These are phyloP conservation scores for Formica selysi DNA, from an alignment of 1,140 invertebrate genomes.

Conservation along the genomic window DNA sequence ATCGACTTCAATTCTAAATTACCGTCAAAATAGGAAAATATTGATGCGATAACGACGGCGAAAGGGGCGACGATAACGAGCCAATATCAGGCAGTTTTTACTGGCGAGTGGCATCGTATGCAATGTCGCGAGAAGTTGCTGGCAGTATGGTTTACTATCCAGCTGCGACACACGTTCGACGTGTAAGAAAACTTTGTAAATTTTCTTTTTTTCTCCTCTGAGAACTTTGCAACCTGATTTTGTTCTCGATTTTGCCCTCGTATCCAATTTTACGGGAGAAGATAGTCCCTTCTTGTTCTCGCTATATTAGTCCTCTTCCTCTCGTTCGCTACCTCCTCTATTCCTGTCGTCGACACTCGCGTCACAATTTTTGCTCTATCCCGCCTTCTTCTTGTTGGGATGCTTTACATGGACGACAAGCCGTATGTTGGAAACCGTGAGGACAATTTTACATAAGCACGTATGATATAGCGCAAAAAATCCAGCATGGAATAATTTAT, in stretches of 20 bases:
- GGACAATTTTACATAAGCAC: constrained; percentile 61
- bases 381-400: constrained; percentile 36
- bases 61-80: constrained; percentile 33
- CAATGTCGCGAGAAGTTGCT: constrained; percentile 32
- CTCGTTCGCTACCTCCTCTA: neutral
- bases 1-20: constrained; percentile 47
- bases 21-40: constrained; percentile 39
- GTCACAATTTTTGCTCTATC: constrained; percentile 58
- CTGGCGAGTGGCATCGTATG: constrained; percentile 16
- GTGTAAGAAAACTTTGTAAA: constrained; percentile 49
- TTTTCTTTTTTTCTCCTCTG: constrained; percentile 22
- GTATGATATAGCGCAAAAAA: constrained; percentile 38
- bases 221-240: constrained; percentile 54
- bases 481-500: constrained; percentile 42
- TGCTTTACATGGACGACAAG: constrained; percentile 31
- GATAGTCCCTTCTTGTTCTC: constrained; percentile 50
- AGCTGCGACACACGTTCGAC: constrained; percentile 28
- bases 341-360: constrained; percentile 34
- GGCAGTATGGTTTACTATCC: constrained; percentile 54
- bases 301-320: constrained; percentile 22
- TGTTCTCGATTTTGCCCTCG: constrained; percentile 50
- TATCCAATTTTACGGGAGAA: constrained; percentile 59
- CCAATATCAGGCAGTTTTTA: constrained; percentile 55
- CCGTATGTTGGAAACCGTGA: constrained; percentile 41
- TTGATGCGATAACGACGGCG: constrained; percentile 30